phyloP scores from a whole-genome alignment of 2,888 invertebrate species.

The Gastrophysa polygoni region DNA sequence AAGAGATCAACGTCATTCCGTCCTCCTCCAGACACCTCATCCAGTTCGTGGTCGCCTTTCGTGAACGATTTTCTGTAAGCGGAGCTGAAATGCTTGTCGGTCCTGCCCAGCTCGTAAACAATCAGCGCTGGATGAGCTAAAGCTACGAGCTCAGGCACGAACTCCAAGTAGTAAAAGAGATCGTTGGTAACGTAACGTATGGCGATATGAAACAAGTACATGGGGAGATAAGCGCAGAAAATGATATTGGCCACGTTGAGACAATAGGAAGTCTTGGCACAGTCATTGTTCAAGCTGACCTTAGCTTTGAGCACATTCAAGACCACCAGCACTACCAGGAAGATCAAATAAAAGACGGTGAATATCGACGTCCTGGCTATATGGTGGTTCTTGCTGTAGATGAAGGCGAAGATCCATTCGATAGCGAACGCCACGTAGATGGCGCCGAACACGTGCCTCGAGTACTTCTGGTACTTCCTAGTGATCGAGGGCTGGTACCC shows the following conservation, averaged over 20 bases:
- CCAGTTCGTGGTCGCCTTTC: conserved; percentile 36
- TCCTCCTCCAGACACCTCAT: conserved; percentile 19
- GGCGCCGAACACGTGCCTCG: conserved; percentile 11
- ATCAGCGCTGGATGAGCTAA: conserved; percentile 24
- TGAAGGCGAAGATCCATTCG: conserved; percentile 21
- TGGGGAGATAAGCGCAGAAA: conserved; percentile 23
- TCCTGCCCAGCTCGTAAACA: conserved; percentile 30
- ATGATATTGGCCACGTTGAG: conserved; percentile 23
- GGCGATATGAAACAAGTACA: conserved; percentile 17
- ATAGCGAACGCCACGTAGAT: conserved; percentile 18
- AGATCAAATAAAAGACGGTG: conserved; percentile 20
- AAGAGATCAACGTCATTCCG: too few relatives aligned
- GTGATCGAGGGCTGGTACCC: conserved; percentile 15
- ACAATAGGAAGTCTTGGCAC: conserved; percentile 21
- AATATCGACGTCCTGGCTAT: conserved; percentile 15
- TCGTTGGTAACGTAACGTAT: not conserved
- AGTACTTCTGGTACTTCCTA: conserved; percentile 12
- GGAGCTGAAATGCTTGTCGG: conserved; percentile 37
- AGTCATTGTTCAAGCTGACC: conserved; percentile 1
- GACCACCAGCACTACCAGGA: conserved; percentile 10
- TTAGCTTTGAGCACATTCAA: conserved; percentile 23
- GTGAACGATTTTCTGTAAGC: conserved; percentile 34
- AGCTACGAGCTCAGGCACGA: conserved; percentile 21
- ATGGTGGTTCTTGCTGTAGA: conserved; percentile 17
- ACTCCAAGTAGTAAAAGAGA: conserved; percentile 9